These are phyloP conservation scores for Eupleurogrammus muticus DNA, from an alignment of 2,797 vertebrate species.

Conservation along the genomic window DNA sequence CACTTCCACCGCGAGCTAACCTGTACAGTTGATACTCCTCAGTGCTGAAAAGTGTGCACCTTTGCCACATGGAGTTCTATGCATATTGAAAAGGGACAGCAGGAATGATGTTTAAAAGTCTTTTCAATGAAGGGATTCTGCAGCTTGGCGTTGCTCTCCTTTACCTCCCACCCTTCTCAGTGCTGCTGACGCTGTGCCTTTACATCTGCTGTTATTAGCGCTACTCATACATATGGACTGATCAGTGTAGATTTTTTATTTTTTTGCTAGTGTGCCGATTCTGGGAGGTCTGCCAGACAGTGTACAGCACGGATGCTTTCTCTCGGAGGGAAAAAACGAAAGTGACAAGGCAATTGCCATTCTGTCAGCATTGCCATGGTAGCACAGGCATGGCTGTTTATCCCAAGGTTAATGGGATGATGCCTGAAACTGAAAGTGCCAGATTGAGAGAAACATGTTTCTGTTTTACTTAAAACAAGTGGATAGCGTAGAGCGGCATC, in stretches of 20 bases:
- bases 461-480: slow-evolving; percentile 81
- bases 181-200: slow-evolving; percentile 57
- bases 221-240: slow-evolving; percentile 73
- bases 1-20: slow-evolving; percentile 37
- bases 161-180: slow-evolving; percentile 42
- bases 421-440: slow-evolving; percentile 81
- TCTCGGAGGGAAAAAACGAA: slow-evolving; percentile 82
- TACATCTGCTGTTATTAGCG: slow-evolving; percentile 43
- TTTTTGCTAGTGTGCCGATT: slow-evolving; percentile 72
- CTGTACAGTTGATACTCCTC: slow-evolving; percentile 55
- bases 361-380: slow-evolving; percentile 84
- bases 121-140: slow-evolving; percentile 43
- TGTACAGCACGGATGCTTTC: slow-evolving; percentile 76
- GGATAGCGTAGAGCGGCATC: slow-evolving; percentile 65
- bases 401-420: slow-evolving; percentile 88
- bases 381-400: slow-evolving; percentile 82
- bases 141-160: slow-evolving; percentile 36
- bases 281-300: slow-evolving; percentile 80
- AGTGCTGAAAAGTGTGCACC: slow-evolving; percentile 46
- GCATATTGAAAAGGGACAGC: slow-evolving; percentile 68
- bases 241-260: slow-evolving; percentile 63
- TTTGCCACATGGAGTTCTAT: slow-evolving; percentile 66
- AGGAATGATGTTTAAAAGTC: slow-evolving; percentile 57
- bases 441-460: slow-evolving; percentile 84
- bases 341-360: slow-evolving; percentile 87